These are phyloP conservation scores for Heliocidaris erythrogramma DNA, from an alignment of 35 echinoderm and acorn worm species.

Conservation along the genomic window DNA sequence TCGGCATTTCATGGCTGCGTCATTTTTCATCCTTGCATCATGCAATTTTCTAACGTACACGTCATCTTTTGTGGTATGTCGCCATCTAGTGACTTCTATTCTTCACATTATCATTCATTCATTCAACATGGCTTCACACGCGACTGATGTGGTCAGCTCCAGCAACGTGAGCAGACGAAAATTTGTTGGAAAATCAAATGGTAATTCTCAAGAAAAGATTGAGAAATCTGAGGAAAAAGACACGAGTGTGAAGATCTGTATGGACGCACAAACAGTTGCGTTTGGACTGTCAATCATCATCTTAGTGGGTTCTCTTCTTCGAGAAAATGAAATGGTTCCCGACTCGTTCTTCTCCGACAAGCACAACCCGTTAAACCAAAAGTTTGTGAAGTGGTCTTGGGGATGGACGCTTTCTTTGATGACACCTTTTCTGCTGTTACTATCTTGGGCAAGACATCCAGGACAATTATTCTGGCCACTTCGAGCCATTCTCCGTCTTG, in stretches of 20 bases:
- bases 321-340: conserved; percentile 32
- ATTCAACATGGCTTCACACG: not conserved
- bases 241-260: not conserved
- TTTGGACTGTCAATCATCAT: not conserved
- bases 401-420: conserved; percentile 72
- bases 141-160: not conserved
- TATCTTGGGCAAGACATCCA: conserved; percentile 47
- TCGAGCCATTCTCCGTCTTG: conserved; percentile 24
- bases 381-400: conserved; percentile 84
- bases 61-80: not conserved
- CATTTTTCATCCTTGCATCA: not conserved
- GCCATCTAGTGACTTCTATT: not conserved
- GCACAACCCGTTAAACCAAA: conserved; percentile 72
- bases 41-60: not conserved
- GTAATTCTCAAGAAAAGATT: not conserved
- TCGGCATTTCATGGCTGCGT: too few species aligned
- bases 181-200: not conserved
- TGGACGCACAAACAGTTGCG: not conserved
- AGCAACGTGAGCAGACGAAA: conserved; percentile 32
- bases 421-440: conserved; percentile 55
- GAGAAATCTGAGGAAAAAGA: not conserved
- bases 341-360: conserved; percentile 67
- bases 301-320: not conserved
- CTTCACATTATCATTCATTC: not conserved
- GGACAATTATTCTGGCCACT: conserved; percentile 43